These are phyloP conservation scores for Sander vitreus DNA, from an alignment of 2,113 vertebrate genomes.

Conservation along the genomic window DNA sequence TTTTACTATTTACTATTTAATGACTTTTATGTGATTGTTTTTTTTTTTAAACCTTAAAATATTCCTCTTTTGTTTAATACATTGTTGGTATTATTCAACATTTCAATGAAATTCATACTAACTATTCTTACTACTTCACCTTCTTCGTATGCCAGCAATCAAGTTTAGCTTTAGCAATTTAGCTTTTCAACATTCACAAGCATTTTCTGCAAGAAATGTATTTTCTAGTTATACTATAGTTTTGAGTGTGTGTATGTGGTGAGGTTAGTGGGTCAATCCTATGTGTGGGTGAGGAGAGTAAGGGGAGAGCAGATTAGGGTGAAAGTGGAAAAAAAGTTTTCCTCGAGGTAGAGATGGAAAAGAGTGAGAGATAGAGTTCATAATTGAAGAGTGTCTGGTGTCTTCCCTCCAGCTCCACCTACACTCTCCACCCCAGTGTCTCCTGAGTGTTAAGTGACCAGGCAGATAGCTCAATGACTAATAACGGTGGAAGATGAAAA, in stretches of 20 bases:
- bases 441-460: not conserved
- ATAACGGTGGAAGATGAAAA: not conserved
- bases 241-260: not conserved
- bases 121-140: no score
- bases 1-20: no score
- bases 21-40: no score
- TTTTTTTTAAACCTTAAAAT: no score
- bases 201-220: no score
- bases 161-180: no score
- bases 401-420: conserved; percentile 3
- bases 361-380: not conserved
- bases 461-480: not conserved
- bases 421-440: not conserved
- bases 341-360: not conserved
- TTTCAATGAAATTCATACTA: no score
- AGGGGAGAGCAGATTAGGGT: not conserved
- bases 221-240: not conserved
- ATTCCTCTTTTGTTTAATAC: no score
- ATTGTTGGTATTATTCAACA: no score
- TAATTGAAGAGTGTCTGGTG: conserved; percentile 3
- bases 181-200: no score
- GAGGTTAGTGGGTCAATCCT: not conserved
- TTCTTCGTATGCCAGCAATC: no score
- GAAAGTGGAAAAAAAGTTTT: not conserved
- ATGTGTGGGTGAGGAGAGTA: not conserved